These are phyloP conservation scores for Malacoraja senta DNA, from an alignment of 2,797 vertebrate genomes.

Conservation along the genomic window DNA sequence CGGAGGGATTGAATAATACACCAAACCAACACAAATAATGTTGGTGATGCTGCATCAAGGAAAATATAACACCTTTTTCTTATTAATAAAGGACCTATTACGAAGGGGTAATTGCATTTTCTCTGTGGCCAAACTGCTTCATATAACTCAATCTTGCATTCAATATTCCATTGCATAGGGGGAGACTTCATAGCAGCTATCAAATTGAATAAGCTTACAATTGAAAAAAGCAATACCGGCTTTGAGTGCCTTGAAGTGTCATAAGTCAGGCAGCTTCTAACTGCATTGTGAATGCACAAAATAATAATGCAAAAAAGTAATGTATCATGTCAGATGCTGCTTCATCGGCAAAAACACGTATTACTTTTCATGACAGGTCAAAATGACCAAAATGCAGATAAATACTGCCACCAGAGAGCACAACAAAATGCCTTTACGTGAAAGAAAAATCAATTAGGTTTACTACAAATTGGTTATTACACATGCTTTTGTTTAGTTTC, in stretches of 20 bases:
- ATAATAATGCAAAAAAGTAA: slow-evolving; percentile 17
- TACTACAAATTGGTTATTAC: slow-evolving; percentile 14
- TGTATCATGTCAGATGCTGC: neutral
- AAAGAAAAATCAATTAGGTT: slow-evolving; percentile 23
- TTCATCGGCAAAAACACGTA: neutral
- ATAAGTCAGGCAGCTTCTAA: slow-evolving; percentile 22
- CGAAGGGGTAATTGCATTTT: slow-evolving; percentile 4
- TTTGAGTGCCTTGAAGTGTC: slow-evolving; percentile 17
- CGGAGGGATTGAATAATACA: neutral
- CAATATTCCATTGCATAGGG: neutral
- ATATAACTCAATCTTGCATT: slow-evolving; percentile 13
- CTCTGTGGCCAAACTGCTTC: neutral
- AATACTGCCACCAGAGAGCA: neutral
- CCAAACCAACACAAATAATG: neutral
- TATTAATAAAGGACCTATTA: slow-evolving; percentile 17
- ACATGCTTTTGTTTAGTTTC: neutral
- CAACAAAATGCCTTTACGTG: neutral
- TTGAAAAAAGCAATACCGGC: neutral
- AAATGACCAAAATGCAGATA: slow-evolving; percentile 10
- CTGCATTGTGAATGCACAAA: neutral
- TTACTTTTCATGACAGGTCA: neutral
- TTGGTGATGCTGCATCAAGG: neutral
- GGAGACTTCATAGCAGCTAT: neutral
- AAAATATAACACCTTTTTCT: neutral
- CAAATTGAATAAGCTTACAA: slow-evolving; percentile 24